Base-by-base conservation (phyloP, 2,113 vertebrate genomes). In the Labrus mixtus region DNA sequence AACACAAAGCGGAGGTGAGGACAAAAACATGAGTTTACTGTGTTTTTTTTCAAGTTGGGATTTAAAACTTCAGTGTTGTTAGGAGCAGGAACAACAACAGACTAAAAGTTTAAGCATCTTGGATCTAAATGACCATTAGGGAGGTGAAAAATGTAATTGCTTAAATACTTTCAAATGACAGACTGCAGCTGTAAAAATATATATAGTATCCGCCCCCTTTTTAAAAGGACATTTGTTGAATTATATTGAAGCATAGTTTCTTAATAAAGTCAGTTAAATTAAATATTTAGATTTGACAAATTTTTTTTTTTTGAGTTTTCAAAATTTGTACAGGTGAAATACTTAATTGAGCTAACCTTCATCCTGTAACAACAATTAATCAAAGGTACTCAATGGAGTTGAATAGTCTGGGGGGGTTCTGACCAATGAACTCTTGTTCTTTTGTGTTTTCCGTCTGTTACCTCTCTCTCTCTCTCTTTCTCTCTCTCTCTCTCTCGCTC, bases 351-450 rank as follows among this genome's bases (percentile, higher is more conserved):
- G 39, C 39, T 41, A 41, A 41, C 39, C 11, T 11, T 41, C 39
- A 9, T 41, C 39, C 39, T 41, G 39, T 41, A 41, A 10, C 1
- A 41, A 41, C 39, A 41, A 11, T 41, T 41, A 10, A 41, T 9
- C 11, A 10, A 11, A 39, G 10, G 37, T 39, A 4, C 1, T 11
- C 39, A 10, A 6, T 10, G 11, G 10, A 41, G 39, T 53, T 53
- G n/a, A 53, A 53, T n/a, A 53, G 19, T 41, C 39, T 41, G 11
- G 12, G 58, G 7, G 25, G n/a, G 54, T 16, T 63, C 36, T 78
- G 82, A 93, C 87, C 92, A 73, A 89, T 88, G 85, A 92, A 82
- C 89, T 70, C 58, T 67, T 73, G 60, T 83, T 78, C 78, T 83
- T 90, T 85, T 57, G 25, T 83, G 16, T 72, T 75, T 71, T 78